Evolutionary conservation across 2,797 vertebrate species (phyloP), one percentile per base, ranked within the genome.

Genomic region (Percopsis omiscomaycus): DNA sequence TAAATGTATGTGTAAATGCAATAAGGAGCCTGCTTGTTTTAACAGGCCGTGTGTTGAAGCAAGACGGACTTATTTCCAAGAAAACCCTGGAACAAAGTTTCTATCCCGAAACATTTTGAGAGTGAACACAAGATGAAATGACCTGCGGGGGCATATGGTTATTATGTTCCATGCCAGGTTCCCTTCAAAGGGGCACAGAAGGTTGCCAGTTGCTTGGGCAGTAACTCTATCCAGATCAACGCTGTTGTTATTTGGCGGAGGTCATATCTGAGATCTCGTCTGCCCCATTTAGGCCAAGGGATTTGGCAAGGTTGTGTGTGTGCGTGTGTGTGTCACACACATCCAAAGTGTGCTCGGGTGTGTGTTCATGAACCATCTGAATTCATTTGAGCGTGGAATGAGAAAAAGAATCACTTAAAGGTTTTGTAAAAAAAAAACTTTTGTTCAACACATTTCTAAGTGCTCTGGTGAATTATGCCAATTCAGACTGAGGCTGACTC

Each of bases 401-500:
- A 80, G 27, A 75, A 59, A 69, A 80, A 75, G 1, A 75, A 70
- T 65, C 16, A 50, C n/a, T 50, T 56, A 50, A 68, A 76, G 50
- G 22, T 27, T 72, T 13, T 16, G 3, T 49, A 14, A 27, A 61
- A 42, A 61, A 42, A 50, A 50, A 58, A 52, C 6, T 28, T 60
- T 16, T 64, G 64, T 68, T 78, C 75, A 68, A 61, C 73, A 63
- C 70, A 30, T 81, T 85, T 84, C 80, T 74, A 66, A 61, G 64
- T 61, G 75, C 55, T 64, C 68, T 78, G 64, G 79, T 84, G 82
- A 86, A 75, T 68, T 74, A 81, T n/a, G 2, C 37, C 0, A 14
- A 65, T 77, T 80, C 84, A 81, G 76, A 81, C 73, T 59, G 70
- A 64, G 16, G 6, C 78, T 84, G 78, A 88, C 78, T 89, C 84